A percentile compares a stretch with the other conserved stretches of the same genome.
phyloP scores from a whole-genome alignment of 2,113 vertebrate species.

The Campylorhamphus procurvoides region DNA sequence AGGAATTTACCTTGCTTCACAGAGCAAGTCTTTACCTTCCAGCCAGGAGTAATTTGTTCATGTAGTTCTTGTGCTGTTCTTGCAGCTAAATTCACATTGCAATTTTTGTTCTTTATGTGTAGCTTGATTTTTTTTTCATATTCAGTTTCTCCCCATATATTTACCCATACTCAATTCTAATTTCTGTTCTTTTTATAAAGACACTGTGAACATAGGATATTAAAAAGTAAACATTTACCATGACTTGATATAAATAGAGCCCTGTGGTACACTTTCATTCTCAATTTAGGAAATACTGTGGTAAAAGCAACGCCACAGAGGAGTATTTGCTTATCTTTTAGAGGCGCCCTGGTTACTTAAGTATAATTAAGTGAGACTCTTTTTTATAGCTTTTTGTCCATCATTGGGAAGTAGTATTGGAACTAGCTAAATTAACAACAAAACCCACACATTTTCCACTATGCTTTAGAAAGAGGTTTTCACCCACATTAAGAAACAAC shows the following conservation, averaged over 20 bases:
- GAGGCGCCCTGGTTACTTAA: constrained; percentile 28
- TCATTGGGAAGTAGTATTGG: background rate
- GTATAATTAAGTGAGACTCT: constrained; percentile 23
- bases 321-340: constrained; percentile 42
- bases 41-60: background rate
- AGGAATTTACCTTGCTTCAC: background rate
- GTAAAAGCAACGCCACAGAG: constrained; percentile 33
- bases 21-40: background rate
- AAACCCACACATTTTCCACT: background rate
- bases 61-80: background rate
- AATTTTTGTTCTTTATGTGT: background rate
- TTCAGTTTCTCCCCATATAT: background rate
- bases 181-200: background rate
- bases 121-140: background rate
- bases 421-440: constrained; percentile 18
- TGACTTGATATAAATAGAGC: background rate
- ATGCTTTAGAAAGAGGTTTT: background rate
- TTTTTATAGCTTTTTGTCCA: background rate
- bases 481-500: background rate
- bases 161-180: background rate
- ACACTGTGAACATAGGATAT: background rate
- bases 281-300: constrained; percentile 36
- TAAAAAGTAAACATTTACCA: constrained; percentile 26
- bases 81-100: background rate
- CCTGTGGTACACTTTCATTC: background rate